Percentiles rank a stretch among this genome's conserved stretches.
Conservation (phyloP, 2,113 vertebrate species). For the Spea multiplicata region DNA sequence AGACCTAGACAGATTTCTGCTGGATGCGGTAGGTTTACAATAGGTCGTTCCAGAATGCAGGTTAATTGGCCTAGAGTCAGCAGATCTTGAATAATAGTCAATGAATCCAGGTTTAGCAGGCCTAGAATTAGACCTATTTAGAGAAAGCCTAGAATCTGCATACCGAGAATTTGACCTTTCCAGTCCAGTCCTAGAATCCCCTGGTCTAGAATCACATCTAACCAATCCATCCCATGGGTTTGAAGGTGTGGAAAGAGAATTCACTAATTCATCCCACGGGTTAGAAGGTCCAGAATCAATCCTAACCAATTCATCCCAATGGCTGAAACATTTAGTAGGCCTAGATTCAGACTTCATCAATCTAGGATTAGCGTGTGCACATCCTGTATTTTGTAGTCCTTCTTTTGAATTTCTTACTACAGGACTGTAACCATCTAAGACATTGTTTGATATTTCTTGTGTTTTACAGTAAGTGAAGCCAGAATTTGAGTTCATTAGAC, state of each 20-base stretch:
- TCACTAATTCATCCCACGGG: background rate
- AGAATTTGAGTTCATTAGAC: no score
- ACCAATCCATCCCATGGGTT: background rate
- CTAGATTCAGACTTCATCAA: no score
- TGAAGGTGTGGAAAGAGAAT: background rate
- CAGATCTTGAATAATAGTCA: constrained; percentile 6
- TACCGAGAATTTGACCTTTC: background rate
- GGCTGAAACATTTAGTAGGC: no score
- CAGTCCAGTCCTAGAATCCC: background rate
- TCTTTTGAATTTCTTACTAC: no score
- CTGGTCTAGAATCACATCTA: background rate
- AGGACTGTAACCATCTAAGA: no score
- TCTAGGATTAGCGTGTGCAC: no score
- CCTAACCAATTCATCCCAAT: no score
- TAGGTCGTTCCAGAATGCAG: background rate
- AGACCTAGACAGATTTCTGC: constrained; percentile 12
- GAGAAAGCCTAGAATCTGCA: background rate
- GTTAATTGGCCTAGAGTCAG: background rate
- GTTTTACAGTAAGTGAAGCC: no score
- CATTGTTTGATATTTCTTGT: no score
- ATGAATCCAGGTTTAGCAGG: constrained; percentile 3
- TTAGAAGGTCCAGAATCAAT: no score
- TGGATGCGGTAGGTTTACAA: background rate
- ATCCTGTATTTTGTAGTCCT: no score
- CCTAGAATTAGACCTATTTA: background rate